These are phyloP conservation scores for Poecilia gillii DNA, from an alignment of 2,797 vertebrate genomes.

Conservation along the genomic window DNA sequence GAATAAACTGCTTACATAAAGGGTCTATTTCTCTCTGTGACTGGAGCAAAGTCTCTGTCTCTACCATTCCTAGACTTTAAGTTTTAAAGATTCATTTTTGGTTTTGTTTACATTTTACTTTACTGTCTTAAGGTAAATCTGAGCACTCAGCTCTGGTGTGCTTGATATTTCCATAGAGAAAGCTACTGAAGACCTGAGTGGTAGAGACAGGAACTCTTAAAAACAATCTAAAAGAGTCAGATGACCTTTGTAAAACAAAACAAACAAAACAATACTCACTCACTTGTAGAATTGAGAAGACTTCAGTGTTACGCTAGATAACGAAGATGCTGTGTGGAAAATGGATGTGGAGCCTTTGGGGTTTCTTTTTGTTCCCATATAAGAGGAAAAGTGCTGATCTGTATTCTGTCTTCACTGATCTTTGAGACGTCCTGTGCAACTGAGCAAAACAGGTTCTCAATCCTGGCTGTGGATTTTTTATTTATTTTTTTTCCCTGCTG, in stretches of 20 bases:
- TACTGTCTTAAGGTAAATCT: conserved; percentile 38
- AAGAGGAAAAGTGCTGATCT: conserved; percentile 24
- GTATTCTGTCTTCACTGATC: conserved; percentile 28
- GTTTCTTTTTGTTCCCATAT: conserved; percentile 12
- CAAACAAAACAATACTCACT: neutral
- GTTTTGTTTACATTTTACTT: conserved; percentile 22
- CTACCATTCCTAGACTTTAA: conserved; percentile 14
- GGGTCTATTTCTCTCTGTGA: conserved; percentile 23
- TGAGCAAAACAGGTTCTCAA: conserved; percentile 11
- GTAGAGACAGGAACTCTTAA: neutral
- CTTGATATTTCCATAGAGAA: conserved; percentile 17
- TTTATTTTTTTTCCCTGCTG: conserved; percentile 6
- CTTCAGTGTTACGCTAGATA: conserved; percentile 35
- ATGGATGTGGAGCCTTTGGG: conserved; percentile 20
- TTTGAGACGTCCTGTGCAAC: conserved; percentile 26
- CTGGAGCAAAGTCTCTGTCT: conserved; percentile 1
- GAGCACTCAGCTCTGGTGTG: neutral
- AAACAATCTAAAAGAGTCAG: conserved; percentile 11
- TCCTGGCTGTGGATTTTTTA: conserved; percentile 5
- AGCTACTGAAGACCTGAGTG: neutral
- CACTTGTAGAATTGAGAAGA: conserved; percentile 19
- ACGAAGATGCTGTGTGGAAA: conserved; percentile 20
- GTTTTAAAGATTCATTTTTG: conserved; percentile 23
- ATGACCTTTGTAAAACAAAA: conserved; percentile 52
- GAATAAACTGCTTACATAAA: conserved; percentile 54